phyloP scores from a whole-genome alignment of 2,113 vertebrate genomes.

The Labrus mixtus region DNA sequence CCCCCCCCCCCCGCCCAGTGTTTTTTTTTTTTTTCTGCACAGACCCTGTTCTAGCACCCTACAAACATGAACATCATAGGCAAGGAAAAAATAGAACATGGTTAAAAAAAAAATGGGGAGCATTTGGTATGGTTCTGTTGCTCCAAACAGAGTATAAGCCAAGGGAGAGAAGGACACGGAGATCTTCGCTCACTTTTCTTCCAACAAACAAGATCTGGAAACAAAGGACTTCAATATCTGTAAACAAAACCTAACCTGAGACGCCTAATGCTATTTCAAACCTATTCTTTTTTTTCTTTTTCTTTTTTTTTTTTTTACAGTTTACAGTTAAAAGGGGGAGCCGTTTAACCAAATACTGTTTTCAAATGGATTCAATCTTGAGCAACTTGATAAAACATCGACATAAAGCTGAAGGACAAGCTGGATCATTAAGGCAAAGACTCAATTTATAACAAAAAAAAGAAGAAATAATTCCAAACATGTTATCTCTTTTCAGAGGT shows the following conservation, averaged over 20 bases:
- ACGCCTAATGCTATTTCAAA: slow-evolving; percentile 62
- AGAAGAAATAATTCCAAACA: slow-evolving; percentile 27
- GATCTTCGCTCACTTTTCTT: slow-evolving; percentile 35
- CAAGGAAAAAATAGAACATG: slow-evolving; percentile 29
- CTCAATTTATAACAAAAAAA: slow-evolving; percentile 44
- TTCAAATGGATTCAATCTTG: slow-evolving; percentile 77
- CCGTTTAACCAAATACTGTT: slow-evolving; percentile 79
- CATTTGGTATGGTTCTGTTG: slow-evolving; percentile 45
- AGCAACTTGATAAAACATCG: slow-evolving; percentile 55
- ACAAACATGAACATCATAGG: slow-evolving; percentile 40
- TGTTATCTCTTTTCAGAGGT: slow-evolving; percentile 65
- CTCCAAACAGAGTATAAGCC: slow-evolving; percentile 46
- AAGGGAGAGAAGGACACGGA: slow-evolving; percentile 35
- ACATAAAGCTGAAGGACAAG: slow-evolving; percentile 50
- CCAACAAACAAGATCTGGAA: slow-evolving; percentile 39
- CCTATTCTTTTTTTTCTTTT: neutral
- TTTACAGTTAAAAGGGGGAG: slow-evolving; percentile 57
- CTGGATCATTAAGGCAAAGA: slow-evolving; percentile 60
- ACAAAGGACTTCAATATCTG: slow-evolving; percentile 45
- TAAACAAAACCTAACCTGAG: slow-evolving; percentile 49
- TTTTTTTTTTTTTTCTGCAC: slow-evolving; percentile 42
- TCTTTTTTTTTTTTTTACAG: slow-evolving; percentile 12
- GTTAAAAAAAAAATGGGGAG: slow-evolving; percentile 32
- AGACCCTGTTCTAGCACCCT: slow-evolving; percentile 50
- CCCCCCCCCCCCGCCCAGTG: no score